Conservation (phyloP, 2,113 vertebrate genomes). For the Callospermophilus lateralis region DNA sequence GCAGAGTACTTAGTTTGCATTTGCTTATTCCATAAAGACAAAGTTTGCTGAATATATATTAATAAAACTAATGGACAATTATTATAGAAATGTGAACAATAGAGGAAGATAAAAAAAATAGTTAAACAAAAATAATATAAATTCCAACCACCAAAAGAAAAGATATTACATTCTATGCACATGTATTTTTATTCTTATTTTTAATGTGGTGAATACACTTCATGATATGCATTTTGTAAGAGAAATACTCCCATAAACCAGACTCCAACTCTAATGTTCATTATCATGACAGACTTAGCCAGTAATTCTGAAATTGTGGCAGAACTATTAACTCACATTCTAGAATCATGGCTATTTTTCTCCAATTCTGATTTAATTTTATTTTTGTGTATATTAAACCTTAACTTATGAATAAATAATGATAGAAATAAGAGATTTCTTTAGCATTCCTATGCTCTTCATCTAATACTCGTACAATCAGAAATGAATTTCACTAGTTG, state of each 20-base stretch:
- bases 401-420: background rate
- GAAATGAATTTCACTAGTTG: background rate
- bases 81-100: slow-evolving; percentile 1
- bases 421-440: background rate
- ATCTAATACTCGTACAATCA: background rate
- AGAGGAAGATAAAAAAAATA: background rate
- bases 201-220: background rate
- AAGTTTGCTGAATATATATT: background rate
- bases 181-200: background rate
- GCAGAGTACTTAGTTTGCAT: background rate
- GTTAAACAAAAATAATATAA: background rate
- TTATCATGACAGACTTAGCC: background rate
- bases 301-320: slow-evolving; percentile 1
- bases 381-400: slow-evolving; percentile 1
- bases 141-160: background rate
- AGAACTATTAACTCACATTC: background rate
- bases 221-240: background rate
- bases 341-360: background rate
- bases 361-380: background rate
- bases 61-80: background rate
- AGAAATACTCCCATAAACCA: background rate
- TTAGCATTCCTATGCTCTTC: background rate
- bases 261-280: background rate
- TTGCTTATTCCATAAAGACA: background rate
- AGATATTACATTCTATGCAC: background rate